Conservation (phyloP, 2,797 vertebrate genomes). For the Sebastes nivosus region DNA sequence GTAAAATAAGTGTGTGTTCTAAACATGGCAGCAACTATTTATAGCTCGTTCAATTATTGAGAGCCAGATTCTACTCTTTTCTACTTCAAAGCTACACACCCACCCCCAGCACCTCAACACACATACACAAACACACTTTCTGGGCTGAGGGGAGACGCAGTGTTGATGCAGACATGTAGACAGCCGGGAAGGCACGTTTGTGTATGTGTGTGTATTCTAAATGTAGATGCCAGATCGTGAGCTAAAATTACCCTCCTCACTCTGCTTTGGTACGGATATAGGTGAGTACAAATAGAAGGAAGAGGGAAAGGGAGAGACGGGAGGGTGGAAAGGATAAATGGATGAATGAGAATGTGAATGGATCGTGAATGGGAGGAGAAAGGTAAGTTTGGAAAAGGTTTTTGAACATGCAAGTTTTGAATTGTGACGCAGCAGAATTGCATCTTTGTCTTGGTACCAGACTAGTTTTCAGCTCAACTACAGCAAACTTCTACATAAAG, state of each 20-base stretch:
- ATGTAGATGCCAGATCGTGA: constrained; percentile 19
- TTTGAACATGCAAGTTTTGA: neutral
- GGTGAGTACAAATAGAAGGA: neutral
- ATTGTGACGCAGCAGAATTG: neutral
- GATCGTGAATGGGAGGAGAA: neutral
- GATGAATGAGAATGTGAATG: neutral
- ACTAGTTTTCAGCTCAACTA: neutral
- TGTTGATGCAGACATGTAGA: constrained; percentile 13
- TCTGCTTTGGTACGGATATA: constrained; percentile 11
- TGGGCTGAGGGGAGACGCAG: neutral
- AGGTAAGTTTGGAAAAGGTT: neutral
- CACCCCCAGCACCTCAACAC: neutral
- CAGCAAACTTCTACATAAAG: constrained; percentile 16
- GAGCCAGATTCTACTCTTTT: constrained; percentile 33
- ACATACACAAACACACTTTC: neutral
- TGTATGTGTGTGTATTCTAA: constrained; percentile 20
- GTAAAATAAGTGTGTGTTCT: constrained; percentile 49
- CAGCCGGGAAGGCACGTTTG: neutral
- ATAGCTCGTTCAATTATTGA: constrained; percentile 59
- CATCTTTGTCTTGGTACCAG: neutral
- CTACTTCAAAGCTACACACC: constrained; percentile 43
- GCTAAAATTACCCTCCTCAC: constrained; percentile 32
- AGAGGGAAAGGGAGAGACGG: neutral
- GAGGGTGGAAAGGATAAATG: neutral
- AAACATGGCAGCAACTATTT: constrained; percentile 57